Percentiles rank a stretch among this genome's conserved stretches.
phyloP scores from a whole-genome alignment of 2,113 vertebrate species.

The Pituophis catenifer region DNA sequence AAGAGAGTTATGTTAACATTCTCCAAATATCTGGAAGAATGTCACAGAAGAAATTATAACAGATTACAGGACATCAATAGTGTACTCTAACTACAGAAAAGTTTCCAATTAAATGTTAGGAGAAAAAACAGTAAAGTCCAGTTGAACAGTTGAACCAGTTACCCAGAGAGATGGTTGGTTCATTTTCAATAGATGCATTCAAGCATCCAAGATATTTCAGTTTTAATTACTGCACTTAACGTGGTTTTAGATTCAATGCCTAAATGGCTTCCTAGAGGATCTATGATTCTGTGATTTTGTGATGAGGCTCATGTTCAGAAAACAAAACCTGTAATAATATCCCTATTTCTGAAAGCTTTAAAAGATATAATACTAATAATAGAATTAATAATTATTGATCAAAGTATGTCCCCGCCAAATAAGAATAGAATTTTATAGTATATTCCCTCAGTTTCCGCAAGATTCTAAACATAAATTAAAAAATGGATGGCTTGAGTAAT shows the following conservation, averaged over 20 bases:
- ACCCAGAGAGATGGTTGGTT: neutral
- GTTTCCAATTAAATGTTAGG: neutral
- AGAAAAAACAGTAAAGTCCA: neutral
- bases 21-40: neutral
- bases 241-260: neutral
- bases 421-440: neutral
- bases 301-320: conserved; percentile 11
- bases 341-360: conserved; percentile 20
- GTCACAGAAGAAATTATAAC: neutral
- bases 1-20: neutral
- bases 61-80: neutral
- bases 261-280: neutral
- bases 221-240: neutral
- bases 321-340: neutral
- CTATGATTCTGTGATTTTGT: neutral
- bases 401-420: neutral
- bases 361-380: neutral
- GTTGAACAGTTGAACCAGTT: neutral
- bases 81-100: neutral
- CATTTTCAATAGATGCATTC: neutral
- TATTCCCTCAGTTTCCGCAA: neutral
- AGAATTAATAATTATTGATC: neutral
- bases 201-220: neutral
- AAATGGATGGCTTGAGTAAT: conserved; percentile 9
- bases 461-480: neutral